Base-by-base conservation (phyloP, 2,113 vertebrate species). In the Dissostichus mawsoni region DNA sequence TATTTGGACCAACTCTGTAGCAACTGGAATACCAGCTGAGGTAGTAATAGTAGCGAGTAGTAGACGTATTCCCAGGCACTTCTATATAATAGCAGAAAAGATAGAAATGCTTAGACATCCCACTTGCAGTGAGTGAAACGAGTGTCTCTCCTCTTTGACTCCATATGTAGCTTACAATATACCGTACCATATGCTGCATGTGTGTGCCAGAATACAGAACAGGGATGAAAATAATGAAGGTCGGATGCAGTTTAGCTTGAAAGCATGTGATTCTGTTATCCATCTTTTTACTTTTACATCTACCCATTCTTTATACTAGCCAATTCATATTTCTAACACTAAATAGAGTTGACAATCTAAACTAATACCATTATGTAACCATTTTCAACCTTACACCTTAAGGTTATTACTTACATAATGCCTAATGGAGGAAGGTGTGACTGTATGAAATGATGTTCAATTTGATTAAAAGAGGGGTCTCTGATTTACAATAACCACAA, bases 61-160 rank as follows among this genome's bases (percentile, higher is more conserved):
- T 57, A 51, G 56, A 10, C 13, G 36, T 51, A 23, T 55, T 55
- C 47, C 3, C 25, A 63, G 5, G 6, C 25, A n/a, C 16, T 29
- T 29, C 29, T 29, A 25, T 25, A 25, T 44, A 29, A 66, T 1
- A 20, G 25, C 44, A 45, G 17, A 20, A 20, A 17, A 59, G 1
- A 7, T 55, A 11, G 12, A 13, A 58, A 50, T 57, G 36, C 13
- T 16, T 7, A n/a, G 29, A 7, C 66, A 20, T 18, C 29, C 25
- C 11, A 36, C 11, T 68, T 53, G 50, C 29, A 68, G 48, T n/a
- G n/a, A 13, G 25, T 53, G 48, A 6, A 17, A 66, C 23, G 6
- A 68, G 66, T 68, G 17, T n/a, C 17, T 53, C 29, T 53, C 65
- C 7, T 52, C 29, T 8, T 36, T 68, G 25, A 68, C 48, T 68